These are phyloP conservation scores for Helarctos malayanus DNA, from an alignment of 2,797 vertebrate genomes.

Conservation along the genomic window DNA sequence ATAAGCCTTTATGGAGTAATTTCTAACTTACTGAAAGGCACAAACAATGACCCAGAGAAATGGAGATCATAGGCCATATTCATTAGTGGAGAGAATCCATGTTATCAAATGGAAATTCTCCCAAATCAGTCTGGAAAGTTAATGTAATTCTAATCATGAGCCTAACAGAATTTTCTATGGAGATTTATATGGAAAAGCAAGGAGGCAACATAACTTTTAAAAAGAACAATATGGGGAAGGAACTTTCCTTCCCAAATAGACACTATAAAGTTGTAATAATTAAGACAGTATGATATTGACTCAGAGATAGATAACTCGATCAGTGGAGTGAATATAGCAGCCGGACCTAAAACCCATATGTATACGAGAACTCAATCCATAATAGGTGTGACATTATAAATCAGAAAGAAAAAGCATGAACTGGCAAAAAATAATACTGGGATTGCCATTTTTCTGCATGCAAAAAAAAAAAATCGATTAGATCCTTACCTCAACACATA, in stretches of 20 bases:
- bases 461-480: background rate
- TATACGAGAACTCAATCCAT: background rate
- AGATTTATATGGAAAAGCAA: constrained; percentile 35
- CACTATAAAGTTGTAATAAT: background rate
- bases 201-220: constrained; percentile 8
- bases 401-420: background rate
- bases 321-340: background rate
- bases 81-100: constrained; percentile 57
- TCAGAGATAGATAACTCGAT: background rate
- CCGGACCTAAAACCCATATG: background rate
- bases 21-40: constrained; percentile 56
- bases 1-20: constrained; percentile 66
- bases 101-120: constrained; percentile 46
- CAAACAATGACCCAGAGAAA: constrained; percentile 48
- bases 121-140: background rate
- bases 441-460: background rate
- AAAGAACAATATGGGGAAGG: background rate
- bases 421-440: background rate
- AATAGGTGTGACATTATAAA: background rate
- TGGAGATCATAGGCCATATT: background rate
- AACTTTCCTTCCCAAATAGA: background rate
- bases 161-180: background rate
- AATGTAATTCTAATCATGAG: background rate
- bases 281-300: background rate
- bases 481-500: background rate